Conservation (phyloP, 2,888 invertebrate genomes). For the Tuberolachnus salignus region DNA sequence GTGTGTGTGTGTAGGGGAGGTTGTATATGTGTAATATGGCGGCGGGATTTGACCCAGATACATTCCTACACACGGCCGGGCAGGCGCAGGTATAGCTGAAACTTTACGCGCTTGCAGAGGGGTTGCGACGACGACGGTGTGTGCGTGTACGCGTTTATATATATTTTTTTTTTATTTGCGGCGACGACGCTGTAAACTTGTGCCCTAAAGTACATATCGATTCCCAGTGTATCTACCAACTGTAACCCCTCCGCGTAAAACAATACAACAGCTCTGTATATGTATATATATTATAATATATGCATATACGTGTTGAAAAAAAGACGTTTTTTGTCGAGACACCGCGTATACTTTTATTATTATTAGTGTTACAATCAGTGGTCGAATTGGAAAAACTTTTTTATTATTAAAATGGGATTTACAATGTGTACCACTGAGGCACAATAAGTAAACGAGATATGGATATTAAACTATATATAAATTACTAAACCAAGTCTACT, state of each 20-base stretch:
- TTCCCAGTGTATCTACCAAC: constrained; percentile 18
- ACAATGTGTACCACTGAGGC: no score
- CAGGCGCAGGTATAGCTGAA: neutral
- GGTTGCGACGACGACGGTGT: neutral
- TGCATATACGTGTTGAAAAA: neutral
- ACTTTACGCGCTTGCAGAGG: neutral
- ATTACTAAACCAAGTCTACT: no score
- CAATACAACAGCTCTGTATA: no score
- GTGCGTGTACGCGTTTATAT: constrained; percentile 8
- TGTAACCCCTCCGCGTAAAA: neutral
- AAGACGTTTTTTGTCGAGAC: neutral
- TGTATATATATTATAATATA: no score
- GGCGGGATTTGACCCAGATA: constrained; percentile 47
- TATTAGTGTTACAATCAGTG: no score
- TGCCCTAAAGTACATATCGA: constrained; percentile 44
- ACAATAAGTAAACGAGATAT: no score
- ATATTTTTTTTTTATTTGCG: constrained; percentile 22
- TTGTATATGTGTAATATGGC: neutral
- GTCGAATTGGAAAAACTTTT: no score
- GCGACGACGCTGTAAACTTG: constrained; percentile 1
- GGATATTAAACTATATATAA: no score
- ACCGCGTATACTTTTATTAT: no score
- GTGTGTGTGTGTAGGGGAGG: neutral
- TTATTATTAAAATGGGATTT: no score
- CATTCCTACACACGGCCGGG: neutral